These are phyloP conservation scores for Riptortus pedestris DNA, from an alignment of 1,140 invertebrate genomes.

Conservation along the genomic window DNA sequence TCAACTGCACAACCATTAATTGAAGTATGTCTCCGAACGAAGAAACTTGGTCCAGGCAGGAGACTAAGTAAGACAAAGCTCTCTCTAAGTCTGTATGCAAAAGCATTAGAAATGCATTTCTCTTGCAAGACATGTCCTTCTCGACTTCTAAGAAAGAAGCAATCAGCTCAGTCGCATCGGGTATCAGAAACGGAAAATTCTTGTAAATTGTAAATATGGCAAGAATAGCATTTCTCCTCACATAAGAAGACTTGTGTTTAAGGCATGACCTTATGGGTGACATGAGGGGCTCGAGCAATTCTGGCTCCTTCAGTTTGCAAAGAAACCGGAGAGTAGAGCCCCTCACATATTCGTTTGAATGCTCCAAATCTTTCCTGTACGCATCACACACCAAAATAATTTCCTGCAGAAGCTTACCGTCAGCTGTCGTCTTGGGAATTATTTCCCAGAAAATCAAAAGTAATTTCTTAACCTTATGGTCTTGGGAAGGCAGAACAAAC, in stretches of 20 bases:
- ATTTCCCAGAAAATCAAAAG: slow-evolving; percentile 8
- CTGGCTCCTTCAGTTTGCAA: slow-evolving; percentile 96
- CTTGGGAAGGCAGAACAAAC: background rate
- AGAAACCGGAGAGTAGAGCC: slow-evolving; percentile 92
- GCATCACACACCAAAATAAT: slow-evolving; percentile 11
- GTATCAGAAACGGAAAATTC: slow-evolving; percentile 97
- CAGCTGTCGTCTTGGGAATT: background rate
- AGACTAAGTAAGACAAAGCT: slow-evolving; percentile 83
- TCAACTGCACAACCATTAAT: slow-evolving; percentile 95
- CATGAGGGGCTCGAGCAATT: slow-evolving; percentile 95
- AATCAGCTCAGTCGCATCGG: slow-evolving; percentile 94
- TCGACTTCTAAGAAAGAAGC: slow-evolving; percentile 89
- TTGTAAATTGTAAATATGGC: slow-evolving; percentile 98
- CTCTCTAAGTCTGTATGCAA: slow-evolving; percentile 90
- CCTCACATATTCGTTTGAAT: slow-evolving; percentile 97
- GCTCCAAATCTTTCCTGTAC: slow-evolving; percentile 61
- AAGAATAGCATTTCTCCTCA: slow-evolving; percentile 93
- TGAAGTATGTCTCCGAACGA: slow-evolving; percentile 96
- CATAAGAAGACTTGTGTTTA: slow-evolving; percentile 96
- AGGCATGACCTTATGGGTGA: slow-evolving; percentile 89
- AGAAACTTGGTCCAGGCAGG: slow-evolving; percentile 87
- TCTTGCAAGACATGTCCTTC: slow-evolving; percentile 96
- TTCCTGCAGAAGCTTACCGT: background rate
- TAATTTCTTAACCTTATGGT: slow-evolving; percentile 2
- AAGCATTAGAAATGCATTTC: slow-evolving; percentile 98